phyloP scores from a whole-genome alignment of 1,140 invertebrate species.

The Brachionus manjavacas region DNA sequence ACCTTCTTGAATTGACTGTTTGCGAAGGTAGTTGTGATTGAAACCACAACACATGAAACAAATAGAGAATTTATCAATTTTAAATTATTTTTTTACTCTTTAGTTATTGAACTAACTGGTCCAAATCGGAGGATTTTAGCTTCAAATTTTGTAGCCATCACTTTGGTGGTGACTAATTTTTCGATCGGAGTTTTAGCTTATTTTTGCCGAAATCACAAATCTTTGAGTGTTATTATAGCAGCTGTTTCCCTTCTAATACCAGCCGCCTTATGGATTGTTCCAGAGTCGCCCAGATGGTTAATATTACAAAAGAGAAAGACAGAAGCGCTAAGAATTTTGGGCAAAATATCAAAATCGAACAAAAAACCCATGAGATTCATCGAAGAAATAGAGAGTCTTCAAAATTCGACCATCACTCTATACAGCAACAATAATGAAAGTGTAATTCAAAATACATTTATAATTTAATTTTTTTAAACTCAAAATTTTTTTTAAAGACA shows the following conservation, averaged over 20 bases:
- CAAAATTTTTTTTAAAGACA: background rate
- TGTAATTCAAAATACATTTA: background rate
- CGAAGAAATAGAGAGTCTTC: background rate
- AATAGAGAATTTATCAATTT: too few species aligned
- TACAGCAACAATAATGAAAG: background rate
- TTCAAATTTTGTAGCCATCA: background rate
- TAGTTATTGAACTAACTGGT: background rate
- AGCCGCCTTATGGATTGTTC: background rate
- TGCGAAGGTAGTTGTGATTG: too few species aligned
- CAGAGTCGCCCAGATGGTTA: slow-evolving; percentile 31
- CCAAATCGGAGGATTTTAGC: background rate
- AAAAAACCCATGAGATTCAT: background rate
- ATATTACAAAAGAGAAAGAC: background rate
- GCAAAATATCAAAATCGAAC: slow-evolving; percentile 29
- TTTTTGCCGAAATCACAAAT: slow-evolving; percentile 6
- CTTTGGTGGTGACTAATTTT: background rate
- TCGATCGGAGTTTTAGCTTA: slow-evolving; percentile 1
- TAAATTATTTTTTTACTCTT: background rate
- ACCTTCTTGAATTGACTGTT: too few species aligned
- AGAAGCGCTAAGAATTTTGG: background rate
- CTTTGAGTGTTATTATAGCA: background rate
- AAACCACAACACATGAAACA: too few species aligned
- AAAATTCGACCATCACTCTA: background rate
- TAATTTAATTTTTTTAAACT: background rate
- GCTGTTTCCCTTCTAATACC: background rate